Base-by-base conservation (phyloP, 2,113 vertebrate species). In the Periophthalmus modestus region DNA sequence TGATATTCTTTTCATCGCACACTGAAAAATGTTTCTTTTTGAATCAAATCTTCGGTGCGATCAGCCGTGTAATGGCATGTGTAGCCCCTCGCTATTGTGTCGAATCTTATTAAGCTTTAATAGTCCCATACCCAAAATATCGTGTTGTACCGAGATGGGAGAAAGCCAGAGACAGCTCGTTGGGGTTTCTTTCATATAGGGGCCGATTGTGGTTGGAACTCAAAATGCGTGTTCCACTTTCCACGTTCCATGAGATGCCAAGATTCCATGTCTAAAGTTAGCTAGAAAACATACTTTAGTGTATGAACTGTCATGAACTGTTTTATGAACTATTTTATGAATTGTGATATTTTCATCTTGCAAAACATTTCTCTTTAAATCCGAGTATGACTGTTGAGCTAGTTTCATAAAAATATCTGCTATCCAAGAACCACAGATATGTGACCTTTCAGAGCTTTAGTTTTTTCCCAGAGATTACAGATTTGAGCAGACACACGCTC, bases 11-110 rank as follows among this genome's bases (percentile, higher is more conserved):
- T 89, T 88, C 75, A 82, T 82, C 33, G 47, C 34, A 68, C 50
- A 62, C 73, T 80, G 71, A 72, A 80, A 28, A 74, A 87, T 83
- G 75, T 82, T 84, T 90, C 73, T 79, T 81, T 87, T 82, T 57
- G 80, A 88, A 92, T 90, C 36, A 72, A 91, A 82, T 79, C 69
- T 76, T 71, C 36, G 75, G 73, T 77, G 82, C 85, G 77, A 85
- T 78, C 23, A 24, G 73, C 71, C 47, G 54, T 75, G 80, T 78
- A 79, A 86, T 82, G 33, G 68, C 68, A 73, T 62, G 5, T 80
- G 71, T 65, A 59, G 34, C 54, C 67, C 50, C 67, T 19, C 43
- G 78, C 46, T 63, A 81, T 86, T 82, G 76, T 83, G 83, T 75
- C 46, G 4, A 77, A 66, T 75, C 68, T 72, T 78, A 85, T 83